phyloP scores from a whole-genome alignment of 2,888 invertebrate species.

The Dermolepida albohirtum region DNA sequence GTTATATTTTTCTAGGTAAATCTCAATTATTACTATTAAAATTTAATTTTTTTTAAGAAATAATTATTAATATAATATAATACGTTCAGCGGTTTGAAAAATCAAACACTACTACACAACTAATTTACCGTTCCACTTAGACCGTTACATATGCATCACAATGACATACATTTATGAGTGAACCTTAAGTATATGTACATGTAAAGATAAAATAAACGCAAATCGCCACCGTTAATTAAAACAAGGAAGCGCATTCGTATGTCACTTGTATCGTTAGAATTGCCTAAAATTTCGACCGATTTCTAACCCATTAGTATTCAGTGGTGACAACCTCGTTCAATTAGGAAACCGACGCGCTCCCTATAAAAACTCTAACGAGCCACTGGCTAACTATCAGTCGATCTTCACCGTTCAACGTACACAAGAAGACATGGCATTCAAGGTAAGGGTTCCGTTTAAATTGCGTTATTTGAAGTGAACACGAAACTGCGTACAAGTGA shows the following conservation, averaged over 20 bases:
- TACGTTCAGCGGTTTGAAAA: too few relatives aligned
- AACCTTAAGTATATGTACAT: too few relatives aligned
- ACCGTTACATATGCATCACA: too few relatives aligned
- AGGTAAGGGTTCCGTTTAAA: conserved; percentile 45
- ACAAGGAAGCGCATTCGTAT: conserved; percentile 30
- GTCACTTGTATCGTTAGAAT: conserved; percentile 24
- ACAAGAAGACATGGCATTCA: conserved; percentile 49
- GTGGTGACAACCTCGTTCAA: not conserved
- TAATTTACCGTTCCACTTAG: too few relatives aligned
- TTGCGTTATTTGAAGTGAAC: conserved; percentile 5
- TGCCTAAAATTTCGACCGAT: conserved; percentile 41
- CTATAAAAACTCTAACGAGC: conserved; percentile 36
- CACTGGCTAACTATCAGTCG: conserved; percentile 31
- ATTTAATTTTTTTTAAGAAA: too few relatives aligned
- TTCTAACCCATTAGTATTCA: conserved; percentile 39
- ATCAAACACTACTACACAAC: too few relatives aligned
- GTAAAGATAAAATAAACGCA: too few relatives aligned
- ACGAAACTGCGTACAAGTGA: conserved; percentile 16
- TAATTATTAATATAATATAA: too few relatives aligned
- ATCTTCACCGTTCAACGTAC: conserved; percentile 41
- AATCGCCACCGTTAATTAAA: conserved; percentile 4
- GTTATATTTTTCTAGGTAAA: too few relatives aligned
- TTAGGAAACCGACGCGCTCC: conserved; percentile 30
- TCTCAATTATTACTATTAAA: too few relatives aligned
- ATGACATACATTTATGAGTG: too few relatives aligned